A percentile compares a stretch with the other conserved stretches of the same genome.
Conservation (phyloP, 2,113 vertebrate genomes). For the Pomatostomus ruficeps region DNA sequence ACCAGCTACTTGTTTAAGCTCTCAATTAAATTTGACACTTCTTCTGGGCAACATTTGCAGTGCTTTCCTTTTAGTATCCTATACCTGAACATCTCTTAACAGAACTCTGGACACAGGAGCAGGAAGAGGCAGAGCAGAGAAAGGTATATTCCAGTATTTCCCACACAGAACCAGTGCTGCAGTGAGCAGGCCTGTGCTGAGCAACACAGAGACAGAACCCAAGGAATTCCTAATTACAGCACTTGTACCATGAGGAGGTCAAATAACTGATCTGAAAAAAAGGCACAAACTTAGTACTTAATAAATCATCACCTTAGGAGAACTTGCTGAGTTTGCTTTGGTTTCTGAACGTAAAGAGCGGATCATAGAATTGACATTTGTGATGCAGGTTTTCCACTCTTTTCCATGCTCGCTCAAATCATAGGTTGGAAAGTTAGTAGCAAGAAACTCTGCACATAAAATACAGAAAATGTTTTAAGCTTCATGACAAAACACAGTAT, state of each 20-base stretch:
- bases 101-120: not conserved
- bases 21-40: not conserved
- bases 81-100: not conserved
- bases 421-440: slow-evolving; percentile 60
- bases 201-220: not conserved
- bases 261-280: not conserved
- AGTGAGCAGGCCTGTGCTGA: not conserved
- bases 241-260: not conserved
- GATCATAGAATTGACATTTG: slow-evolving; percentile 70
- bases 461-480: not conserved
- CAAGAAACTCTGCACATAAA: slow-evolving; percentile 73
- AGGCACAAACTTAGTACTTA: not conserved
- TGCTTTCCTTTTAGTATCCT: not conserved
- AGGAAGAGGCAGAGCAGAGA: not conserved
- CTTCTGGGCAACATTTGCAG: not conserved
- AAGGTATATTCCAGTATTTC: not conserved
- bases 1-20: not conserved
- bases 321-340: slow-evolving; percentile 56
- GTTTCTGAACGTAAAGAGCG: slow-evolving; percentile 61
- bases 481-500: not conserved
- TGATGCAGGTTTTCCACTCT: slow-evolving; percentile 76
- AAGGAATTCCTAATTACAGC: not conserved
- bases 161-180: not conserved
- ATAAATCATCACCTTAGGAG: not conserved
- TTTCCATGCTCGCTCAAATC: slow-evolving; percentile 75